Evolutionary conservation across 2,113 vertebrate genomes (phyloP).

Genomic region (Ailuropoda melanoleuca): DNA sequence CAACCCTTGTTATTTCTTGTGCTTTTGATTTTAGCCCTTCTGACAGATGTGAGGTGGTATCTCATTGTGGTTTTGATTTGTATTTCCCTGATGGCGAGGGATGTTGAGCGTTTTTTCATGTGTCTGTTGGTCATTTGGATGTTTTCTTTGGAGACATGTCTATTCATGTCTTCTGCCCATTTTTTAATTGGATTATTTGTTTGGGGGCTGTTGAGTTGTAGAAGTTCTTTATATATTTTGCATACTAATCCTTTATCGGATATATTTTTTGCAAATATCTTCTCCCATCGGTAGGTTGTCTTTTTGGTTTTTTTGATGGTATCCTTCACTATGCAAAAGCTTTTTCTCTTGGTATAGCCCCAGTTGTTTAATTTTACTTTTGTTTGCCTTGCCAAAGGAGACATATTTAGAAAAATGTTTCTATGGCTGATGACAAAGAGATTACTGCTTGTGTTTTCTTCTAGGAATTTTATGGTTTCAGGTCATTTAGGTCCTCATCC

Average conservation of each 20-base stretch:
- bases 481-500: background rate
- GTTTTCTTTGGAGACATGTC: background rate
- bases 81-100: background rate
- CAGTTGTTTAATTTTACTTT: background rate
- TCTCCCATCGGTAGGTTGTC: background rate
- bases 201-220: background rate
- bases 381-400: background rate
- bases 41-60: background rate
- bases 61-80: background rate
- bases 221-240: background rate
- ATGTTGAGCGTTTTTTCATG: background rate
- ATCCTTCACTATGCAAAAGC: background rate
- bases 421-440: background rate
- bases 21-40: background rate
- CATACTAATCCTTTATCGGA: background rate
- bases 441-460: background rate
- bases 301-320: background rate
- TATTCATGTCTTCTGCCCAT: background rate
- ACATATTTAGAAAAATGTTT: background rate
- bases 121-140: background rate
- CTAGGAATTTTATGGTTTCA: background rate
- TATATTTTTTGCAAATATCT: background rate
- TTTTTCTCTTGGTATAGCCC: background rate
- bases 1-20: background rate
- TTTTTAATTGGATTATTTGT: background rate